These are phyloP conservation scores for Capricornis sumatraensis DNA, from an alignment of 2,113 vertebrate genomes.

Conservation along the genomic window DNA sequence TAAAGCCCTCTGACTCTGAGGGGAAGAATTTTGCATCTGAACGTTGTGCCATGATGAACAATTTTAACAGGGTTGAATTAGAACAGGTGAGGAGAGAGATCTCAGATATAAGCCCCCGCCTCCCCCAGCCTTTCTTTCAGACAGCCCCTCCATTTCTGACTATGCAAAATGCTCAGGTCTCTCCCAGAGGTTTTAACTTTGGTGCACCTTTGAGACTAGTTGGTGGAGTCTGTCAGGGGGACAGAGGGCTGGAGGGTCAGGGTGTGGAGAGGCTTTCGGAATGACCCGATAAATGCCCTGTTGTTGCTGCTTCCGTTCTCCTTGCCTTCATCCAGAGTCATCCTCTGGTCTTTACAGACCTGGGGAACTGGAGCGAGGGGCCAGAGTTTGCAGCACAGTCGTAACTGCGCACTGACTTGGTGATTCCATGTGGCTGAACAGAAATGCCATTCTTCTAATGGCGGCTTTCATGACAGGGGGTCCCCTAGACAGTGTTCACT, in stretches of 20 bases:
- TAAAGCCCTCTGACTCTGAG: neutral
- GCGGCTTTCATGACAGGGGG: neutral
- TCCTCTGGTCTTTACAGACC: neutral
- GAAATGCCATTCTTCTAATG: neutral
- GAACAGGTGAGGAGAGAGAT: neutral
- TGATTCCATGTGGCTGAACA: neutral
- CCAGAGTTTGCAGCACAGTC: neutral
- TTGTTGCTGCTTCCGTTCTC: neutral
- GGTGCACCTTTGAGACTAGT: neutral
- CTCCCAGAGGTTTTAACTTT: neutral
- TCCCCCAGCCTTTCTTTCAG: neutral
- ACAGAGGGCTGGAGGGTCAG: neutral
- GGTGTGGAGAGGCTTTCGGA: neutral
- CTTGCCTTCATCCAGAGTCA: neutral
- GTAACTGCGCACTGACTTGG: neutral
- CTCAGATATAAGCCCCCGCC: accelerated
- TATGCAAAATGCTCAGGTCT: neutral
- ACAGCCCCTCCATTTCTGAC: neutral
- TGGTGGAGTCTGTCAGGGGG: neutral
- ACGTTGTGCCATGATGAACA: neutral
- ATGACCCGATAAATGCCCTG: neutral
- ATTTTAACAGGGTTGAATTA: constrained; percentile 25
- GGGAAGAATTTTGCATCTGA: neutral
- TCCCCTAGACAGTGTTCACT: neutral
- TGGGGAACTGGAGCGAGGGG: neutral